Percentiles rank a stretch among this genome's conserved stretches.
Conservation (phyloP, 64 coral and sea anemone genomes). For the Pachyseris speciosa region DNA sequence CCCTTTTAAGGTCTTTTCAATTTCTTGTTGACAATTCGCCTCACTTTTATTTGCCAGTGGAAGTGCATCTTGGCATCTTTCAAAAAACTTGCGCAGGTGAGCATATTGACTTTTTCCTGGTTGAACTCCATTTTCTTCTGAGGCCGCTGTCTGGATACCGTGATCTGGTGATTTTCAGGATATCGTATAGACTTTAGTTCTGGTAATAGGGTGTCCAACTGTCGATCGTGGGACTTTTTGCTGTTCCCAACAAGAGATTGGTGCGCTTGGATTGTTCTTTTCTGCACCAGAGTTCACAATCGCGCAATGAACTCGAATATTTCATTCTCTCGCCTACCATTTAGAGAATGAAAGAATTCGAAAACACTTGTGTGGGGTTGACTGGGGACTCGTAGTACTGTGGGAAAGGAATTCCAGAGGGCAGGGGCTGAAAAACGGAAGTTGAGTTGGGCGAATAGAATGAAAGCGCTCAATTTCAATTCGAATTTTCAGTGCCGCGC, state of each 20-base stretch:
- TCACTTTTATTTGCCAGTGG: slow-evolving; percentile 4
- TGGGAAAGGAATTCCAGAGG: no score
- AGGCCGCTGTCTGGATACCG: neutral
- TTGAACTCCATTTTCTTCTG: neutral
- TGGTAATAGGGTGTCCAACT: slow-evolving; percentile 16
- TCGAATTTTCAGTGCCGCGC: no score
- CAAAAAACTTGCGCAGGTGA: neutral
- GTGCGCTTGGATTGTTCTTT: slow-evolving; percentile 16
- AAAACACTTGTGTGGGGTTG: neutral
- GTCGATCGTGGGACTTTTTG: slow-evolving; percentile 16
- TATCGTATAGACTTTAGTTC: neutral
- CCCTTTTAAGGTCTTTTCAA: slow-evolving; percentile 24
- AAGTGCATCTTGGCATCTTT: slow-evolving; percentile 12
- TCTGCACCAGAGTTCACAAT: slow-evolving; percentile 24
- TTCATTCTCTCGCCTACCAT: slow-evolving; percentile 22
- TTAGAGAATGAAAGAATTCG: slow-evolving; percentile 8
- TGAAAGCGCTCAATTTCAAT: no score
- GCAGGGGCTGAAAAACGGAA: no score
- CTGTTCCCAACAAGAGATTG: slow-evolving; percentile 2
- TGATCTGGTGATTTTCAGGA: slow-evolving; percentile 17
- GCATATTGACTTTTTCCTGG: slow-evolving; percentile 14
- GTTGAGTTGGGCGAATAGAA: no score
- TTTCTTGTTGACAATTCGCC: neutral
- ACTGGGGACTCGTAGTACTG: no score
- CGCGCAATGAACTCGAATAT: neutral